A percentile compares a stretch with the other conserved stretches of the same genome.
phyloP scores from a whole-genome alignment of 2,888 invertebrate genomes.

The Ophioninae sp. region DNA sequence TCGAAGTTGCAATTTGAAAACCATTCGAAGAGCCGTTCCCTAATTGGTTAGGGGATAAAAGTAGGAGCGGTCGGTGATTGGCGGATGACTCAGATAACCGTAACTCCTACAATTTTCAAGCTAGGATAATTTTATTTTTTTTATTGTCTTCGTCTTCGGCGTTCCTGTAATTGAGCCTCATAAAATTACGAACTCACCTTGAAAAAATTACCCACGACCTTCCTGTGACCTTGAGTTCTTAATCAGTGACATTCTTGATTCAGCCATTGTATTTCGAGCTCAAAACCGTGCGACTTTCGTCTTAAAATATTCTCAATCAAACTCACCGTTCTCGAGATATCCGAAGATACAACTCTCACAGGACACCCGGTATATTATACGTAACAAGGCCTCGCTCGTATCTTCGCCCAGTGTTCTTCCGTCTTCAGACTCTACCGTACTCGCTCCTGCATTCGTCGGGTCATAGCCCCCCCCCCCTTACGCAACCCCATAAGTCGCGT shows the following conservation, averaged over 20 bases:
- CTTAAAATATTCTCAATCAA: not conserved
- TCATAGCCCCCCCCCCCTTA: not conserved
- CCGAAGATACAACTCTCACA: not conserved
- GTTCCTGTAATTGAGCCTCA: not conserved
- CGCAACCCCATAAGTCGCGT: not conserved
- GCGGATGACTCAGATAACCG: not conserved
- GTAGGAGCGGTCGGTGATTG: not conserved
- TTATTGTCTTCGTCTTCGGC: not conserved
- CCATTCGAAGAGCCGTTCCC: not conserved
- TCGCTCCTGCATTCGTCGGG: slow-evolving; percentile 37
- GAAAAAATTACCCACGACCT: not conserved
- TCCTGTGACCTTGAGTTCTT: not conserved
- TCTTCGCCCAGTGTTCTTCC: slow-evolving; percentile 47
- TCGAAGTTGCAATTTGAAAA: not conserved
- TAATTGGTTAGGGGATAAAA: not conserved
- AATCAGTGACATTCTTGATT: not conserved
- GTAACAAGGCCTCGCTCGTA: slow-evolving; percentile 51
- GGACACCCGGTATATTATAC: slow-evolving; percentile 23
- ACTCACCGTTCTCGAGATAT: not conserved
- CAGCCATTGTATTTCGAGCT: not conserved
- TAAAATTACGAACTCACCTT: not conserved
- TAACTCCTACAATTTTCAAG: not conserved
- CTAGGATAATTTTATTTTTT: not conserved
- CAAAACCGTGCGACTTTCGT: not conserved
- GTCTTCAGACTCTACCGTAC: slow-evolving; percentile 45